Evolutionary conservation across 2,113 vertebrate genomes (phyloP).

Genomic region (Struthio camelus): DNA sequence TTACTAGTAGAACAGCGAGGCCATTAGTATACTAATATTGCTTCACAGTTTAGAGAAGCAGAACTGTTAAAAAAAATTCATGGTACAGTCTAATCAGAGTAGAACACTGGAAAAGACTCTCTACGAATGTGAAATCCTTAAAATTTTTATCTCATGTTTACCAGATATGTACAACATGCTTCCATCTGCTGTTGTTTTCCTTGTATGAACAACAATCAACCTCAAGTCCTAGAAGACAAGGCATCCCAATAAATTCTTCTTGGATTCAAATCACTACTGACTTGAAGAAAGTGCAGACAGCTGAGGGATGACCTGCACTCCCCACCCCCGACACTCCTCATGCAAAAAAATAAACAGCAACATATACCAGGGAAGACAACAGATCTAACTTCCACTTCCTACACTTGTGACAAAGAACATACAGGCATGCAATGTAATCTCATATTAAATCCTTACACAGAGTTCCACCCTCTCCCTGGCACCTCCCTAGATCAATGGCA

Average conservation of each 20-base stretch:
- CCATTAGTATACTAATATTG: neutral
- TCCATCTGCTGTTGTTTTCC: neutral
- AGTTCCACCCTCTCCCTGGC: neutral
- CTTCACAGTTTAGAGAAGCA: neutral
- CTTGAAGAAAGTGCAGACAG: neutral
- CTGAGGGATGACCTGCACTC: neutral
- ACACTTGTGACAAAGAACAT: fast-evolving
- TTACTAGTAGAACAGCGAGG: neutral
- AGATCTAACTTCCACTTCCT: neutral
- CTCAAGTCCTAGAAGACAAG: neutral
- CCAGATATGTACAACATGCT: neutral
- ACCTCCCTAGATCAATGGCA: neutral
- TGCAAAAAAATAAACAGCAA: neutral
- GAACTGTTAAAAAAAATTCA: neutral
- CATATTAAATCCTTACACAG: neutral
- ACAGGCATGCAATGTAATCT: neutral
- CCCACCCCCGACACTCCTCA: neutral
- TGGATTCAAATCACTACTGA: neutral
- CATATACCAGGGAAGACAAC: neutral
- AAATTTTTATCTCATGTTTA: neutral
- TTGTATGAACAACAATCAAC: neutral
- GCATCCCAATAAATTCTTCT: neutral
- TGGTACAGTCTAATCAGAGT: neutral
- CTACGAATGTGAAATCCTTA: neutral
- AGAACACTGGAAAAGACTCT: too few species aligned